A percentile compares a stretch with the other conserved stretches of the same genome.
These are phyloP conservation scores for Desmophyllum pertusum DNA, from an alignment of 92 coral and sea anemone species.

Conservation along the genomic window DNA sequence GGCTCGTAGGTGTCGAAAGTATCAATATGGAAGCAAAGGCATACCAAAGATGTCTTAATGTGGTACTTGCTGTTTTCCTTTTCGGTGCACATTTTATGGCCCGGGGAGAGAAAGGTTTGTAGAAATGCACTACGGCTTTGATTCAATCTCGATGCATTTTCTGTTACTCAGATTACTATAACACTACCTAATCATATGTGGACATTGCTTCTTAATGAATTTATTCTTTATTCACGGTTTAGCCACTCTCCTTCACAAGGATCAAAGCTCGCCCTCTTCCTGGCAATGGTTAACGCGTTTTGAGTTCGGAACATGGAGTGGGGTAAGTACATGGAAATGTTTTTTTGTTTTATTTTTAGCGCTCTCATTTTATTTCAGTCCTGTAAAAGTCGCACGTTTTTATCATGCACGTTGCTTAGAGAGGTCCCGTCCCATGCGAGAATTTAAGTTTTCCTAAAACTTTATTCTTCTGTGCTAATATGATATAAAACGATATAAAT, in stretches of 20 bases:
- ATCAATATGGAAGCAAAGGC: background rate
- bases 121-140: background rate
- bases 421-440: background rate
- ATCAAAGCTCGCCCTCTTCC: conserved; percentile 30
- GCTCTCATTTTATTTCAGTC: background rate
- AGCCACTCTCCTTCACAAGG: conserved; percentile 52
- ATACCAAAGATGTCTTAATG: background rate
- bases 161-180: background rate
- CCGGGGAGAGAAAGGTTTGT: conserved; percentile 22
- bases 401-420: background rate
- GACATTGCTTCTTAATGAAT: background rate
- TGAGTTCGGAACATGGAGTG: conserved; percentile 66
- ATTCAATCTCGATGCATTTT: background rate
- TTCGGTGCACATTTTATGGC: background rate
- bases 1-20: background rate
- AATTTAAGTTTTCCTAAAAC: background rate
- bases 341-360: too few species aligned
- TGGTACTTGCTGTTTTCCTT: background rate
- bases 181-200: background rate
- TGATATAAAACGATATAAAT: background rate
- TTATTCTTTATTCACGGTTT: conserved; percentile 3
- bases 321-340: conserved; percentile 46
- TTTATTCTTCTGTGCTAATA: background rate
- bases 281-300: conserved; percentile 78
- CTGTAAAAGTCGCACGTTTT: background rate